Conservation (phyloP, 1,140 invertebrate species). For the Brachionus sp. region DNA sequence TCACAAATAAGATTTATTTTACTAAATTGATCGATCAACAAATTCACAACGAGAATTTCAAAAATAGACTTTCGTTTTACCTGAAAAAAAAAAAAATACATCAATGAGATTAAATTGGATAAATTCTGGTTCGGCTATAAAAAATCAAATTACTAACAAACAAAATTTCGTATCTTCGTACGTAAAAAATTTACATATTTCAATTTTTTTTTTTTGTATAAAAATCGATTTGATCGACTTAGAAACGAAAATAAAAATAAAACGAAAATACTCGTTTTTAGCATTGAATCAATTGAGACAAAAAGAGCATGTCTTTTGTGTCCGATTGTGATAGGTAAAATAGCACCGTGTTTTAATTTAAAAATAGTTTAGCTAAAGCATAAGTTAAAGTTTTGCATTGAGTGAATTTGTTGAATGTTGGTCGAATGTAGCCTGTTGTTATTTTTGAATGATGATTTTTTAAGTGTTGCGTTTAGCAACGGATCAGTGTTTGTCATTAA, state of each 20-base stretch:
- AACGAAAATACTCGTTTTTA: conserved; percentile 33
- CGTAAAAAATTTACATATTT: conserved; percentile 4
- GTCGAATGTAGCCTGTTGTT: neutral
- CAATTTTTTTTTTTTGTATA: neutral
- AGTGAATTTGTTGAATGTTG: neutral
- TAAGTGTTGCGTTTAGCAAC: neutral
- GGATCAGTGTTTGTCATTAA: neutral
- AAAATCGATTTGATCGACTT: conserved; percentile 40
- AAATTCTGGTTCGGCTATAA: neutral
- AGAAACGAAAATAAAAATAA: neutral
- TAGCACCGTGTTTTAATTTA: neutral
- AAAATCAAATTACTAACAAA: neutral
- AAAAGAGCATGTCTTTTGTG: neutral
- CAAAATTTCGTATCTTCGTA: neutral
- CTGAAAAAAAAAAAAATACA: neutral
- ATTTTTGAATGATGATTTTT: conserved; percentile 1
- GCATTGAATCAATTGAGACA: neutral
- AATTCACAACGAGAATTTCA: neutral
- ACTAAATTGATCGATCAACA: neutral
- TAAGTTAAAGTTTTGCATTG: neutral
- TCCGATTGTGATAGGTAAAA: neutral
- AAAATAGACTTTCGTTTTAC: neutral
- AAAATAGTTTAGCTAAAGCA: conserved; percentile 8
- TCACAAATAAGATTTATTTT: neutral
- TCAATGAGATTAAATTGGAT: neutral